Base-by-base conservation (phyloP, 2,113 vertebrate genomes). In the Cariama cristata region DNA sequence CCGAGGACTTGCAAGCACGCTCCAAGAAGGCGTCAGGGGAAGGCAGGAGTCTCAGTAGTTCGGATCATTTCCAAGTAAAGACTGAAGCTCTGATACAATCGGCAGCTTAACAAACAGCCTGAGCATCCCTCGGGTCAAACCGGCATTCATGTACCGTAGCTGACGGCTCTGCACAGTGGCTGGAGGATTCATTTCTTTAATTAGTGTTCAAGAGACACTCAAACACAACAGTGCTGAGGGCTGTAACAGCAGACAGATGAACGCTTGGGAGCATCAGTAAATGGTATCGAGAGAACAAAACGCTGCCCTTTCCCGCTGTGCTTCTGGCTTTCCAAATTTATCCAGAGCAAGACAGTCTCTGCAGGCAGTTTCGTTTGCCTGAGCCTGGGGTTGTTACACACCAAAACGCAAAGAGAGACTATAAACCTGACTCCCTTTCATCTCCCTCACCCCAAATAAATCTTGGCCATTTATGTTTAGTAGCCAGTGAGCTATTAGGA, bases 381-480 rank as follows among this genome's bases (percentile, higher is more conserved):
- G 75, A 77, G 79, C 42, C 63, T 28, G 49, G 68, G 82, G 35
- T 68, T 76, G 73, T 81, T 80, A 75, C 64, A 40, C 81, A 63
- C 64, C 38, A 10, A 95, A 73, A 73, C 16, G 59, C 69, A 67
- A 63, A 26, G 63, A 27, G 84, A 75, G 69, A 15, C 83, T 22
- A 40, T 81, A 77, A 85, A 93, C 83, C 59, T 40, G 79, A 77
- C 64, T 95, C 83, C 59, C 49, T 92, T 86, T 88, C 93, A 95
- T 86, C 79, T 69, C 93, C 84, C 93, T 91, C 80, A 60, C 60
- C 91, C 56, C 88, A 69, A 79, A 88, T 86, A 86, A 93, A 96
- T 82, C 79, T 52, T 13, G 28, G 62, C 52, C 77, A 12, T 67
- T 92, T 42, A 55, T 0, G 4, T 80, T 64, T 63, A 69, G 93